Evolutionary conservation across 64 coral and sea anemone species (phyloP).

Genomic region (Stichodactyla helianthus): DNA sequence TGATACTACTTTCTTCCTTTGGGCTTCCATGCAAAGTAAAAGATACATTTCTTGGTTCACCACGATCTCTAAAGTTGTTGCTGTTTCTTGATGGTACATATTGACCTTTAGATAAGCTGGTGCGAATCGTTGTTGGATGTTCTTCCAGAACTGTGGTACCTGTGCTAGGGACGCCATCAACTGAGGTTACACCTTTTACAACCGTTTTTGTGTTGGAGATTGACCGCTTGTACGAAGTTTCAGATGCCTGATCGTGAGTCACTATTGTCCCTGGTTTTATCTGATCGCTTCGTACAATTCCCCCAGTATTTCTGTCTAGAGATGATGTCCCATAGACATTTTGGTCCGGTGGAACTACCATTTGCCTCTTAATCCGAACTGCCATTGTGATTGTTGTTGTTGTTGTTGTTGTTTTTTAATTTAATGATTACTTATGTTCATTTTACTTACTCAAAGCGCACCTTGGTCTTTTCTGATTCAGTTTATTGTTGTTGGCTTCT

Average conservation of each 20-base stretch:
- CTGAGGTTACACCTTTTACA: not conserved
- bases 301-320: not conserved
- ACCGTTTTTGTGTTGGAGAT: constrained; percentile 1
- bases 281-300: not conserved
- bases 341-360: not conserved
- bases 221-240: constrained; percentile 8
- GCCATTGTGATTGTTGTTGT: not conserved
- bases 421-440: too few relatives aligned
- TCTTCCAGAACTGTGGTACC: not conserved
- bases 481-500: too few relatives aligned
- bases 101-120: not conserved
- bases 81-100: not conserved
- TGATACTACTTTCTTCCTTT: not conserved
- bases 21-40: not conserved
- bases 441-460: too few relatives aligned
- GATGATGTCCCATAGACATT: not conserved
- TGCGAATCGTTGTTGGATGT: not conserved
- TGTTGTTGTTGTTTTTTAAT: too few relatives aligned
- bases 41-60: not conserved
- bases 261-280: not conserved
- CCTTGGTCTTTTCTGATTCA: too few relatives aligned
- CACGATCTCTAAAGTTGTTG: not conserved
- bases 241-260: not conserved
- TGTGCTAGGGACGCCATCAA: not conserved
- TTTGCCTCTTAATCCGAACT: not conserved